Percentiles rank a stretch among this genome's conserved stretches.
Evolutionary conservation across 2,113 vertebrate species (phyloP).

Genomic region (Amazona guildingii): DNA sequence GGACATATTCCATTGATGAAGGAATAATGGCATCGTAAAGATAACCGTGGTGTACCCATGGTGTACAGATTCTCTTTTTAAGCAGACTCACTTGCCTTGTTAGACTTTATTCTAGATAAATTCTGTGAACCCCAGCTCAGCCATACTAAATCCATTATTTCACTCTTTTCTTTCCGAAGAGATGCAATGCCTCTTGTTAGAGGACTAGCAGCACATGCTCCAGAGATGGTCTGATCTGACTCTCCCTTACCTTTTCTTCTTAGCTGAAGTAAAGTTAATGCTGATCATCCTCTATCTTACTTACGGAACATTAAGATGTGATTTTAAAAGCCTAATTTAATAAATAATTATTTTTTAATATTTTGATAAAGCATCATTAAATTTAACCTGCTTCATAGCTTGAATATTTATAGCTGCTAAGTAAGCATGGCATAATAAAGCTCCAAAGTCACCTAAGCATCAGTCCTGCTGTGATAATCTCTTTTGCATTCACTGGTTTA

Average conservation of each 20-base stretch:
- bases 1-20: not conserved
- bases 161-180: not conserved
- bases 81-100: not conserved
- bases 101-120: not conserved
- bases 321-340: not conserved
- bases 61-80: not conserved
- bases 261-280: not conserved
- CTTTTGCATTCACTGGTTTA: not conserved
- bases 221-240: not conserved
- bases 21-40: not conserved
- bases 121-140: not conserved
- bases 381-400: not conserved
- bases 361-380: not conserved
- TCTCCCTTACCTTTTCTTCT: not conserved
- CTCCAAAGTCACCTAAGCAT: not conserved
- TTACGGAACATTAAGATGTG: not conserved
- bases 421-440: not conserved
- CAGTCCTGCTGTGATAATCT: not conserved
- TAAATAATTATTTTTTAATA: not conserved
- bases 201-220: not conserved
- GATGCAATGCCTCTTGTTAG: not conserved
- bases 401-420: not conserved
- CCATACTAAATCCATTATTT: not conserved
- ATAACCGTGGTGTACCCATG: rapidly evolving
- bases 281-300: not conserved